Conservation (phyloP, 2,797 vertebrate species). For the Lophura swinhoii region DNA sequence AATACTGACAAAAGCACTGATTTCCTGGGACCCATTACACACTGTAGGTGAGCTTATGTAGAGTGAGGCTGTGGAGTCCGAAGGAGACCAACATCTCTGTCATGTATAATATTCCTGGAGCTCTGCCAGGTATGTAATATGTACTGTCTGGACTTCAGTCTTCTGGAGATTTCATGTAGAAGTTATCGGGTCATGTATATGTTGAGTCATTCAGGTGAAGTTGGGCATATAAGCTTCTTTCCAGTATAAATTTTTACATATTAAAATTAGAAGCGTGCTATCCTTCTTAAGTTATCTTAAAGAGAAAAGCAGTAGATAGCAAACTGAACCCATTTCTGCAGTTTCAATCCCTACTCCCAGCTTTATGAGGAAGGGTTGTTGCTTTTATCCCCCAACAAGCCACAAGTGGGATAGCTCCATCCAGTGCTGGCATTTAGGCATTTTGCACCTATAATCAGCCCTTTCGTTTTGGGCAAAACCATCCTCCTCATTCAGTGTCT, state of each 20-base stretch:
- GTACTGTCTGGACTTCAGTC: not conserved
- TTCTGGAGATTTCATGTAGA: not conserved
- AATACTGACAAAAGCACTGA: not conserved
- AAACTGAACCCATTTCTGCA: not conserved
- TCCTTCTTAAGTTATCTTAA: not conserved
- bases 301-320: fast-evolving
- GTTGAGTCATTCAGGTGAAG: not conserved
- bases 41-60: not conserved
- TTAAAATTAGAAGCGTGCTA: not conserved
- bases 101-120: not conserved
- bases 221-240: not conserved
- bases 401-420: not conserved
- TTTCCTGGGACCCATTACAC: fast-evolving
- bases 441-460: not conserved
- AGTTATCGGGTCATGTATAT: not conserved
- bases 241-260: not conserved
- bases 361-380: not conserved
- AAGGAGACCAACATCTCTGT: not conserved
- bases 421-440: not conserved
- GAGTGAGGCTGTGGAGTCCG: not conserved
- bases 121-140: not conserved
- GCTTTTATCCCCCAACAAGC: not conserved
- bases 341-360: not conserved
- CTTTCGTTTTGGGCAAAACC: not conserved
- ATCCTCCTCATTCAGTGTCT: not conserved